Percentiles rank a stretch among this genome's conserved stretches.
phyloP scores from a whole-genome alignment of 1,140 invertebrate genomes.

The Triops cancriformis region DNA sequence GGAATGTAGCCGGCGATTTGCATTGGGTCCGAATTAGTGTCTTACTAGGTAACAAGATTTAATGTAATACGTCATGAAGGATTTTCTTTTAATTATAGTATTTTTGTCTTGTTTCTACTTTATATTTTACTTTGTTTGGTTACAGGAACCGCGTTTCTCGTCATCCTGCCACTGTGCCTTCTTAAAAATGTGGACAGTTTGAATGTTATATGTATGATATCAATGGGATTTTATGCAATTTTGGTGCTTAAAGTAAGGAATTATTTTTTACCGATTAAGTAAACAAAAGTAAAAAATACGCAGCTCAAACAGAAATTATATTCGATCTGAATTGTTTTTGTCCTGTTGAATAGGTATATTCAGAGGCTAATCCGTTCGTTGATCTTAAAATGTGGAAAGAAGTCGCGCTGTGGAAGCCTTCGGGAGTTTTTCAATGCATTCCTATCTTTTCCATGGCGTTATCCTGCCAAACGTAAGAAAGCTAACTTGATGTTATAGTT shows the following conservation, averaged over 20 bases:
- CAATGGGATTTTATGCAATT: constrained; percentile 82
- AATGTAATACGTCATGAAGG: too few relatives aligned
- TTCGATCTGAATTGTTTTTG: constrained; percentile 43
- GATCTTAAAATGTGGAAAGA: constrained; percentile 62
- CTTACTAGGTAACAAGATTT: constrained; percentile 15
- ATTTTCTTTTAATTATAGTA: constrained; percentile 24
- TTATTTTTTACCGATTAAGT: neutral
- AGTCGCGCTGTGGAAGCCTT: constrained; percentile 70
- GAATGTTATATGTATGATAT: constrained; percentile 73
- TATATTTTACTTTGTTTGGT: constrained; percentile 22
- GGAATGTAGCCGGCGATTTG: constrained; percentile 19
- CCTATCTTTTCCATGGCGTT: constrained; percentile 93
- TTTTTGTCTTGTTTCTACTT: too few relatives aligned
- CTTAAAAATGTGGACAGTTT: constrained; percentile 86
- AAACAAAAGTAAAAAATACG: neutral
- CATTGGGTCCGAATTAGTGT: constrained; percentile 21
- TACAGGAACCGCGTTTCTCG: constrained; percentile 60
- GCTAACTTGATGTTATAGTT: constrained; percentile 12
- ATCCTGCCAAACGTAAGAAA: constrained; percentile 83
- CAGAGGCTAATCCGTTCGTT: constrained; percentile 58
- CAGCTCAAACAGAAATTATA: constrained; percentile 26
- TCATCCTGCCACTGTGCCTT: constrained; percentile 81
- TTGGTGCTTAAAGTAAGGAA: constrained; percentile 71
- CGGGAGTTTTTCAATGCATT: constrained; percentile 76
- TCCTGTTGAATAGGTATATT: constrained; percentile 55